These are phyloP conservation scores for Pocillopora grandis DNA, from an alignment of 92 coral and sea anemone species.

Conservation along the genomic window DNA sequence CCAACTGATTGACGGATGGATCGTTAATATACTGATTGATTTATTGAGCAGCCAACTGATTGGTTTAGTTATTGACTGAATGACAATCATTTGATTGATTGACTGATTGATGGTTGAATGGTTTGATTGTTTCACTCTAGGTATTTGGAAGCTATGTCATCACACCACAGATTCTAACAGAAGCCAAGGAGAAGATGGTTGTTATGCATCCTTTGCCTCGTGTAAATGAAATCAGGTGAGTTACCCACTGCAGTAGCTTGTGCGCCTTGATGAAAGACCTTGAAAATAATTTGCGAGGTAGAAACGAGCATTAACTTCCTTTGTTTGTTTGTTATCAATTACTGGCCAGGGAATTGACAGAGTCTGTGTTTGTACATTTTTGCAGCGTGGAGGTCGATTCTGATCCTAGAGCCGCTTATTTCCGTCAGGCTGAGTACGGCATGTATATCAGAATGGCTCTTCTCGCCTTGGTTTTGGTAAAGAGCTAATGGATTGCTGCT, in stretches of 20 bases:
- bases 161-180: constrained; percentile 87
- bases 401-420: constrained; percentile 96
- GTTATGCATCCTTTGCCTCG: constrained; percentile 98
- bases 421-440: constrained; percentile 98
- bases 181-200: constrained; percentile 97
- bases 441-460: constrained; percentile 99
- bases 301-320: too few species aligned
- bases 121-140: constrained; percentile 37
- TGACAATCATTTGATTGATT: constrained; percentile 4
- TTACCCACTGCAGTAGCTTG: background rate
- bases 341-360: too few species aligned
- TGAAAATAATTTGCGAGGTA: too few species aligned
- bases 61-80: background rate
- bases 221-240: constrained; percentile 92
- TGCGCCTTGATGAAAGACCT: background rate
- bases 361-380: background rate
- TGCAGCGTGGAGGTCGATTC: constrained; percentile 88
- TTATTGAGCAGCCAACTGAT: background rate
- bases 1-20: background rate
- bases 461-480: constrained; percentile 84
- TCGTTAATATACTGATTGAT: background rate
- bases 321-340: too few species aligned
- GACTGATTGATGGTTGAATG: constrained; percentile 7
- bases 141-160: constrained; percentile 91
- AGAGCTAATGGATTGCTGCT: background rate